phyloP scores from a whole-genome alignment of 2,113 vertebrate genomes.

The Atrichornis clamosus region DNA sequence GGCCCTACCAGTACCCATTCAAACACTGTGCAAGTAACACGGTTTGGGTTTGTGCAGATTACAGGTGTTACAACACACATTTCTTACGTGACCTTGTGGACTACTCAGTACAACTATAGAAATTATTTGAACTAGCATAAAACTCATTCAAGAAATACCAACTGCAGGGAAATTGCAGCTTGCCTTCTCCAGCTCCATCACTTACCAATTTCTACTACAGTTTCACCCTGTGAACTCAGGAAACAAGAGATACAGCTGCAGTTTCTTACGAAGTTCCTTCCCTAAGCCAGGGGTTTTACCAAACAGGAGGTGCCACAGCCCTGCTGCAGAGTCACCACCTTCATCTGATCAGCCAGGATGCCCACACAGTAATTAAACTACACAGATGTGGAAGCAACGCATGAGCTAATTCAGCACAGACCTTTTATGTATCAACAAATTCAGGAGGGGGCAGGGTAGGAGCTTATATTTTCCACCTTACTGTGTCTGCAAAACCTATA shows the following conservation, averaged over 20 bases:
- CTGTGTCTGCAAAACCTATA: not conserved
- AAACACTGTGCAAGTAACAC: not conserved
- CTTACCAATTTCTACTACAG: not conserved
- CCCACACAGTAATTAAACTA: not conserved
- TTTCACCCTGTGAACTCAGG: not conserved
- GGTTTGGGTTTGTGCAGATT: not conserved
- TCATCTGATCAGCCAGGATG: not conserved
- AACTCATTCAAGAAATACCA: not conserved
- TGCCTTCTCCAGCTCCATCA: not conserved
- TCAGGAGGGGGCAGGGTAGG: not conserved
- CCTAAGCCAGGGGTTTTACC: not conserved
- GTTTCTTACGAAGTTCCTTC: not conserved
- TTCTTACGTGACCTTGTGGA: not conserved
- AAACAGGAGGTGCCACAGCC: not conserved
- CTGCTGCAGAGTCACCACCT: not conserved
- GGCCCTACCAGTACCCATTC: not conserved
- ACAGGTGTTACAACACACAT: not conserved
- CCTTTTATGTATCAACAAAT: not conserved
- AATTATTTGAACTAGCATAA: not conserved
- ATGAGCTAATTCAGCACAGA: not conserved
- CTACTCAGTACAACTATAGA: not conserved
- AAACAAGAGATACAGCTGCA: not conserved
- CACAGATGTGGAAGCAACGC: not conserved
- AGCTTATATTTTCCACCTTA: not conserved
- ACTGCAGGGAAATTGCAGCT: not conserved